These are phyloP conservation scores for Cantharis rustica DNA, from an alignment of 2,888 invertebrate genomes.

Conservation along the genomic window DNA sequence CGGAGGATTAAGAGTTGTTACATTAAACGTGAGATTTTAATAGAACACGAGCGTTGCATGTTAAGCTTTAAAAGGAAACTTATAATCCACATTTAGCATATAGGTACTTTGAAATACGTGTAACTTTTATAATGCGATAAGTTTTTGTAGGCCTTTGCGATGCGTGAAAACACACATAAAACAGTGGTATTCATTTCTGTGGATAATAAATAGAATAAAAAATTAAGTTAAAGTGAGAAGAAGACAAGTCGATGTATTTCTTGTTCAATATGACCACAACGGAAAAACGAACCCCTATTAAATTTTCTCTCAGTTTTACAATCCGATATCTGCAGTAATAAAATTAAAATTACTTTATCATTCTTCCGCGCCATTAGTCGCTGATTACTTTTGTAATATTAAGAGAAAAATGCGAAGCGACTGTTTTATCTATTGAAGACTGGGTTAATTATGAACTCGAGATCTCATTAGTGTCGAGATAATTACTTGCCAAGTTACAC, in stretches of 20 bases:
- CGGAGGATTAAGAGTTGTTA: neutral
- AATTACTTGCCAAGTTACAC: slow-evolving; percentile 42
- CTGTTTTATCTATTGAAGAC: slow-evolving; percentile 42
- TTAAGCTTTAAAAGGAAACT: neutral
- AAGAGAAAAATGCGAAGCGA: slow-evolving; percentile 41
- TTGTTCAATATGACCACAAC: slow-evolving; percentile 26
- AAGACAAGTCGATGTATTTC: slow-evolving; percentile 20
- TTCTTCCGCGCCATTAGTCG: slow-evolving; percentile 48
- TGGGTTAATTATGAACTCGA: slow-evolving; percentile 44
- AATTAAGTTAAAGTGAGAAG: neutral
- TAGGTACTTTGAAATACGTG: neutral
- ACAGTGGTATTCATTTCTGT: neutral
- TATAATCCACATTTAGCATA: neutral
- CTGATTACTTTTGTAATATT: slow-evolving; percentile 46
- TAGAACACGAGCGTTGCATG: neutral
- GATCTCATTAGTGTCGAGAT: slow-evolving; percentile 40
- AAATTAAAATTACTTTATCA: slow-evolving; percentile 50
- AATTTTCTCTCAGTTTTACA: slow-evolving; percentile 30
- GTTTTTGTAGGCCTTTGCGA: neutral
- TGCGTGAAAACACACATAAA: neutral
- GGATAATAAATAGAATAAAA: neutral
- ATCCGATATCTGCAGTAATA: slow-evolving; percentile 43
- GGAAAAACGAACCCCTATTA: slow-evolving; percentile 17
- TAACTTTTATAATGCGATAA: neutral
- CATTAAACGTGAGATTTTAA: neutral